These are phyloP conservation scores for Seira ritae DNA, from an alignment of 2,888 invertebrate genomes.

Conservation along the genomic window DNA sequence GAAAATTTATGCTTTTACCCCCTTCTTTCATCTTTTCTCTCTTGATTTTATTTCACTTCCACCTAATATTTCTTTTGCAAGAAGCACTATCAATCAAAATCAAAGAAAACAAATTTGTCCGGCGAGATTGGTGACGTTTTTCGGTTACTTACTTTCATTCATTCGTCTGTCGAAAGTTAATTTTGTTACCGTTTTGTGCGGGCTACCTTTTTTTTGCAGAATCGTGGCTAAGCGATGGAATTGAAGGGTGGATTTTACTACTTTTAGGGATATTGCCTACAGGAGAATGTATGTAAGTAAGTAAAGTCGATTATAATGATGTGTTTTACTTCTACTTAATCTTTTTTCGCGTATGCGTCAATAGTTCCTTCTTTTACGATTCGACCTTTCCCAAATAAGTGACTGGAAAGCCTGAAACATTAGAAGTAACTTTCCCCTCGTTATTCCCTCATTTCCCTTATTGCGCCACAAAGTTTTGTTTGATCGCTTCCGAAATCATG, in stretches of 20 bases:
- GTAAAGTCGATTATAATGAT: too few relatives aligned
- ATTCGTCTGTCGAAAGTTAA: background rate
- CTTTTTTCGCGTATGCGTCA: too few relatives aligned
- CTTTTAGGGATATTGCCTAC: too few relatives aligned
- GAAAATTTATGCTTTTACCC: background rate
- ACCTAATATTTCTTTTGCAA: background rate
- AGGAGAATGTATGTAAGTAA: too few relatives aligned
- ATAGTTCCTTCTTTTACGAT: too few relatives aligned
- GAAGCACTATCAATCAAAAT: slow-evolving; percentile 30
- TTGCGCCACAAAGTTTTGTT: slow-evolving; percentile 25
- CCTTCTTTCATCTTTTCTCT: background rate
- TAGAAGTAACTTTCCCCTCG: too few relatives aligned
- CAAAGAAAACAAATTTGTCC: slow-evolving; percentile 4
- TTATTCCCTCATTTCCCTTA: background rate
- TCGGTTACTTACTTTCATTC: background rate
- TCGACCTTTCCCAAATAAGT: too few relatives aligned
- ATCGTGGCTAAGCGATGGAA: too few relatives aligned
- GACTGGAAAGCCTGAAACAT: too few relatives aligned
- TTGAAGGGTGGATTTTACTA: too few relatives aligned
- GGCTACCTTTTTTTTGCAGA: background rate
- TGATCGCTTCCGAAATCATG: slow-evolving; percentile 56
- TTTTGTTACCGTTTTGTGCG: background rate
- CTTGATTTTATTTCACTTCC: background rate
- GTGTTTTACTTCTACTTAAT: too few relatives aligned
- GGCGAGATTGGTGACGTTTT: background rate